Conservation (phyloP, 1,140 invertebrate genomes). For the Sarcophaga peregrina region DNA sequence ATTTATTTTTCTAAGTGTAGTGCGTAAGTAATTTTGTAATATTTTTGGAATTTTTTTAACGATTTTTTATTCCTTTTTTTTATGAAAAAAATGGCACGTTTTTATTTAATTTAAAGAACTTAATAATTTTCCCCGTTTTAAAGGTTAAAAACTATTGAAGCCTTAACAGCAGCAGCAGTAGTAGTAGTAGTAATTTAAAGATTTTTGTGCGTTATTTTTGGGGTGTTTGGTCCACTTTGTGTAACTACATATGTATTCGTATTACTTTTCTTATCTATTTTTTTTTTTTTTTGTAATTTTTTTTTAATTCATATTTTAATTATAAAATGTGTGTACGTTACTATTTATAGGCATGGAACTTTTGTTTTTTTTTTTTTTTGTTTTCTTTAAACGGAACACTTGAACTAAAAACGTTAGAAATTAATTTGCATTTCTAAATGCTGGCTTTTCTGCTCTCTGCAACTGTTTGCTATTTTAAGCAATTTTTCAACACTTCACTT, state of each 20-base stretch:
- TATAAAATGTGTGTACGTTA: not conserved
- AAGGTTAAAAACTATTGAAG: too few species aligned
- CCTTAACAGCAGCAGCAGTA: not conserved
- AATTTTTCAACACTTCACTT: constrained; percentile 28
- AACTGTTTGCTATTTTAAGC: constrained; percentile 17
- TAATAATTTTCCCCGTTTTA: too few species aligned
- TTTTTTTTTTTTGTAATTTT: constrained; percentile 3
- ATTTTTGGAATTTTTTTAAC: too few species aligned
- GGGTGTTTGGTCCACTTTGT: not conserved
- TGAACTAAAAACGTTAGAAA: constrained; percentile 31
- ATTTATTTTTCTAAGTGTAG: not conserved
- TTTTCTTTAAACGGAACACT: constrained; percentile 29
- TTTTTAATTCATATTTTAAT: not conserved
- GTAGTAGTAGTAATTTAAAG: not conserved
- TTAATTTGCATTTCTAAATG: not conserved
- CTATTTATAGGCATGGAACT: constrained; percentile 26
- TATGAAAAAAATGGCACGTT: too few species aligned
- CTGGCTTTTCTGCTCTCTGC: not conserved
- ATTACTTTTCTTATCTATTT: not conserved
- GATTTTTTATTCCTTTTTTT: too few species aligned
- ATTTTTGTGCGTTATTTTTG: constrained; percentile 20
- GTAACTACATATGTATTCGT: not conserved
- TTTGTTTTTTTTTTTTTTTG: not conserved
- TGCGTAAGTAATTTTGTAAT: not conserved
- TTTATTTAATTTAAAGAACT: too few species aligned